Base-by-base conservation (phyloP, 2,888 invertebrate species). In the Mythimna albipuncta region DNA sequence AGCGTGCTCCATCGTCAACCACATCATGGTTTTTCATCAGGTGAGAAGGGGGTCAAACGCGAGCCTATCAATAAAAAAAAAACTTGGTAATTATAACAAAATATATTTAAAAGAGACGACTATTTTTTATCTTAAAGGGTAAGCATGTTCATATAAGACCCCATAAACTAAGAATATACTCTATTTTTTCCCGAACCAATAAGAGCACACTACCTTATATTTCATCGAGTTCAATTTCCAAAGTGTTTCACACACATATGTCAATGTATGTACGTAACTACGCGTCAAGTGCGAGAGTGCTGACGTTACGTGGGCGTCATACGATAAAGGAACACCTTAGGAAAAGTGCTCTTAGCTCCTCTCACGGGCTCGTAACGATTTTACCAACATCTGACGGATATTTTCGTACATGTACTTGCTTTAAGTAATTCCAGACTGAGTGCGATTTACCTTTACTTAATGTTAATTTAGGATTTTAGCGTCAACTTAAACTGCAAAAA, bases 261-360 rank as follows among this genome's bases (percentile, higher is more conserved):
- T 61, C 62, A 69, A 2, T 9, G 52, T 19, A 47, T 5, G 52
- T 32, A 47, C 21, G 19, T 64, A 68, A 0, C 11, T 50, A 44
- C 63, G 50, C 55, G 62, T 63, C 71, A 59, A 72, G 72, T 59
- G 55, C 55, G 50, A 55, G 61, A 65, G 77, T 81, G 77, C 55
- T 38, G 58, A 59, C 55, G 59, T 35, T 10, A 26, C 47, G 61
- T 71, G 65, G 77, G 71, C 64, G 81, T 50, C 57, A 71, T 68
- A 11, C 66, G 32, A 32, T 52, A 62, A 16, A 59, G 21, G 71
- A 71, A 52, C 62, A 81, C 62, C 77, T 62, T 63, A 13, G 9
- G 6, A 32, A n/a, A 21, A 66, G 58, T 38, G 68, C 71, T 55
- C 55, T 81, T 21, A 57, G 32, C 41, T 41, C 13, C 57, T 38